These are phyloP conservation scores for Dicrostonyx torquatus DNA, from an alignment of 2,797 vertebrate genomes.

Conservation along the genomic window DNA sequence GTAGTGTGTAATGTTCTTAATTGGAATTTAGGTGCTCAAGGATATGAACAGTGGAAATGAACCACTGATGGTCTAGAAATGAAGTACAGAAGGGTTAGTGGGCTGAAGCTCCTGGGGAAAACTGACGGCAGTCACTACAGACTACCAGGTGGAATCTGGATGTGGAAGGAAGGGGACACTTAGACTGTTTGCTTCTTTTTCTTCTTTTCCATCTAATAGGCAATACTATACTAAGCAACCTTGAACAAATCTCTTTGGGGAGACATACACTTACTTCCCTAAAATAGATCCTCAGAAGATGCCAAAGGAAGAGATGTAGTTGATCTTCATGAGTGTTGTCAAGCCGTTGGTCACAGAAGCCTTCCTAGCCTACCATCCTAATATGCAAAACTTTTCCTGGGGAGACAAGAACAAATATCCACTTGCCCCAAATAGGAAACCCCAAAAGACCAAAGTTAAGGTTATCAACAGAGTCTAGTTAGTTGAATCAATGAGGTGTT, in stretches of 20 bases:
- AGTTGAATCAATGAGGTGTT: background rate
- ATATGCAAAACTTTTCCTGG: background rate
- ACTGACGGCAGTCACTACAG: background rate
- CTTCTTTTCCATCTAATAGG: background rate
- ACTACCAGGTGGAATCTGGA: background rate
- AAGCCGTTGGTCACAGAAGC: too few relatives aligned
- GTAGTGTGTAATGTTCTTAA: background rate
- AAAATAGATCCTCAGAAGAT: background rate
- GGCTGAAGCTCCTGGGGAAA: too few relatives aligned
- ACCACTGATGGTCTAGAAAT: too few relatives aligned
- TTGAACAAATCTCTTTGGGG: background rate
- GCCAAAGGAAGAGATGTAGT: background rate
- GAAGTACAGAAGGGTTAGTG: background rate
- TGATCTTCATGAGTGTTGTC: background rate
- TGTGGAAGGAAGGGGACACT: background rate
- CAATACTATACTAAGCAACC: background rate
- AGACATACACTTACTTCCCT: background rate
- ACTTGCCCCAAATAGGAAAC: background rate
- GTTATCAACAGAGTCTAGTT: background rate
- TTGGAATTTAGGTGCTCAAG: background rate
- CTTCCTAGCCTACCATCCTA: background rate
- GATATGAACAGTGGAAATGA: background rate
- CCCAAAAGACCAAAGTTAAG: background rate
- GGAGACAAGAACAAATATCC: background rate
- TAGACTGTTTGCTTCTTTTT: background rate